Conservation (phyloP, 2,888 invertebrate species). For the Malacosoma neustria region DNA sequence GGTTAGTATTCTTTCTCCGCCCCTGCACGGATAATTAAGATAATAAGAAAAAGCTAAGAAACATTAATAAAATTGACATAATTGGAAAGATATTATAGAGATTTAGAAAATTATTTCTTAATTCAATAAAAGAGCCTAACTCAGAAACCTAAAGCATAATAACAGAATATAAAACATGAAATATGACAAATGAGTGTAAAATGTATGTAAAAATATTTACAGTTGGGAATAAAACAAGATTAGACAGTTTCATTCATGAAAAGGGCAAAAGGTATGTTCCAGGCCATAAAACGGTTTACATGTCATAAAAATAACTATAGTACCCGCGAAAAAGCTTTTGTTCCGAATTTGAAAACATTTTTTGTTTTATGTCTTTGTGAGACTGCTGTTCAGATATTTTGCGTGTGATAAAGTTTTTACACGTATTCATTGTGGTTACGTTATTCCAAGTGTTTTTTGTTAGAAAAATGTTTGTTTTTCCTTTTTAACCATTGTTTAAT, state of each 20-base stretch:
- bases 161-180: not conserved
- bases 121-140: no score
- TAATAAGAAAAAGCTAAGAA: no score
- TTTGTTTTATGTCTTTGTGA: not conserved
- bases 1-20: no score
- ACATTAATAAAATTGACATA: no score
- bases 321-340: not conserved
- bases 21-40: no score
- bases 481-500: no score
- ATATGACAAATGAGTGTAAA: not conserved
- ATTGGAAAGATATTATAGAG: no score
- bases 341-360: not conserved
- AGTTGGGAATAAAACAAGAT: not conserved
- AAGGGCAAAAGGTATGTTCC: not conserved
- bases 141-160: no score
- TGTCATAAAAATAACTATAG: slow-evolving; percentile 6
- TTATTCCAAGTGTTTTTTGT: no score
- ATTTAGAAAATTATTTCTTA: no score
- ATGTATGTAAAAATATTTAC: not conserved
- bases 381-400: not conserved
- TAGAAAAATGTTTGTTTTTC: no score
- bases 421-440: not conserved
- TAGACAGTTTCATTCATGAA: not conserved
- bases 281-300: slow-evolving; percentile 6
- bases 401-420: not conserved